These are phyloP conservation scores for Norana najaformis DNA, from an alignment of 2,888 invertebrate species.

Conservation along the genomic window DNA sequence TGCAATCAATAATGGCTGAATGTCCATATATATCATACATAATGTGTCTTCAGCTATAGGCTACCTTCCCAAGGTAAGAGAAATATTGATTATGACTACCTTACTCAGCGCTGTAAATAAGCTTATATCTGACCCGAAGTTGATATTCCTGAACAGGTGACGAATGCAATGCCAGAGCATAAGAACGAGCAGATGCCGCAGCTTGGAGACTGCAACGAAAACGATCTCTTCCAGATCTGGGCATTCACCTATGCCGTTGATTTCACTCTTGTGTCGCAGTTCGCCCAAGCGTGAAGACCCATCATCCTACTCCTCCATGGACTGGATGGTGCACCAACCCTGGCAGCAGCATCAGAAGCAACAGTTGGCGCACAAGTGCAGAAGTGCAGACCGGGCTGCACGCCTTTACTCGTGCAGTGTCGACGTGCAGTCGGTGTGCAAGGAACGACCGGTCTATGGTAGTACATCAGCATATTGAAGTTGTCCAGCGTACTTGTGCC, in stretches of 20 bases:
- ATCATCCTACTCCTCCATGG: not conserved
- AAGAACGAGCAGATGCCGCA: slow-evolving; percentile 47
- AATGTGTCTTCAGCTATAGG: too few relatives aligned
- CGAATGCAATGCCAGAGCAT: slow-evolving; percentile 44
- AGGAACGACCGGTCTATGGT: too few relatives aligned
- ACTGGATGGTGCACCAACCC: not conserved
- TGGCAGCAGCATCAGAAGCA: not conserved
- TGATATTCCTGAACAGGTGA: slow-evolving; percentile 35
- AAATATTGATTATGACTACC: not conserved
- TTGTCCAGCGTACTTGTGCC: not conserved
- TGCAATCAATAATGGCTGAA: too few relatives aligned
- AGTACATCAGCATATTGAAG: too few relatives aligned
- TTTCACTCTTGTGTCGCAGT: slow-evolving; percentile 38
- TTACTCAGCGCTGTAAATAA: not conserved
- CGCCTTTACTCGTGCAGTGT: not conserved
- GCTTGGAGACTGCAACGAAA: slow-evolving; percentile 37
- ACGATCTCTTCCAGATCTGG: slow-evolving; percentile 43
- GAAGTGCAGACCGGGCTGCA: not conserved
- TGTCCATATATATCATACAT: too few relatives aligned
- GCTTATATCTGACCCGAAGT: not conserved
- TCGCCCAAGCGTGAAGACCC: not conserved
- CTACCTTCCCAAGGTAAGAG: not conserved
- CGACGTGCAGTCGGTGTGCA: not conserved
- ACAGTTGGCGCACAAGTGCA: not conserved
- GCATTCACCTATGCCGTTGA: slow-evolving; percentile 43